Evolutionary conservation across 2,113 vertebrate species (phyloP), one percentile per base, ranked within the genome.

Genomic region (Gnathonemus longibarbis): DNA sequence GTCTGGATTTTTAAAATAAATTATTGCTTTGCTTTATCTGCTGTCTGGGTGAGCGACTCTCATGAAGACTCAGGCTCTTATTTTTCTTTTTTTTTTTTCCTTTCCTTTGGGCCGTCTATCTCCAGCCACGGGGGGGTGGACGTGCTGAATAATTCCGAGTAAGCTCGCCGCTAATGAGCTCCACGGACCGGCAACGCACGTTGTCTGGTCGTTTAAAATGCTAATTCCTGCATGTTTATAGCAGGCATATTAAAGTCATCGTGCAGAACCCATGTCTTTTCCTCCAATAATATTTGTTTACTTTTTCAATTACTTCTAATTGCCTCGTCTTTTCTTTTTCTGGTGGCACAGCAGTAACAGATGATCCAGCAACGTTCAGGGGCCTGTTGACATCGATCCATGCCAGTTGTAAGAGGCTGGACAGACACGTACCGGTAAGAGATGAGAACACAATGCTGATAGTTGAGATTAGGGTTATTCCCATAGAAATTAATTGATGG

Each of bases 91-190:
- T 24, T 31, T 31, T 48, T 13, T 10, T 3, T 0, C 42, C 8
- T 11, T 46, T 84, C 45, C 45, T 48, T n/a, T 45, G 91, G 27
- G 46, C 94, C 94, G 92, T 92, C 56, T 24, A 94, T 95, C 93
- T 94, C 92, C 8, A 88, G n/a, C 94, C 90, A 91, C 90, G 92
- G 93, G 94, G 92, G 93, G 91, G 92, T 93, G 92, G 94, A 94
- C 93, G 93, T 91, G 92, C 91, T 62, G 92, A 95, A 92, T 92
- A 94, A 95, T 95, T 95, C 93, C 94, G 93, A 95, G 94, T 91
- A 93, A 94, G 95, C 95, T 94, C 93, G 93, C 91, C 91, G 92
- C 94, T 95, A 97, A 97, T 90, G 94, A 97, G 96, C 95, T 95
- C 93, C 93, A 91, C 93, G 93, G 94, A 94, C 93, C 94, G 91